Conservation (phyloP, 2,797 vertebrate genomes). For the Mus spretus region DNA sequence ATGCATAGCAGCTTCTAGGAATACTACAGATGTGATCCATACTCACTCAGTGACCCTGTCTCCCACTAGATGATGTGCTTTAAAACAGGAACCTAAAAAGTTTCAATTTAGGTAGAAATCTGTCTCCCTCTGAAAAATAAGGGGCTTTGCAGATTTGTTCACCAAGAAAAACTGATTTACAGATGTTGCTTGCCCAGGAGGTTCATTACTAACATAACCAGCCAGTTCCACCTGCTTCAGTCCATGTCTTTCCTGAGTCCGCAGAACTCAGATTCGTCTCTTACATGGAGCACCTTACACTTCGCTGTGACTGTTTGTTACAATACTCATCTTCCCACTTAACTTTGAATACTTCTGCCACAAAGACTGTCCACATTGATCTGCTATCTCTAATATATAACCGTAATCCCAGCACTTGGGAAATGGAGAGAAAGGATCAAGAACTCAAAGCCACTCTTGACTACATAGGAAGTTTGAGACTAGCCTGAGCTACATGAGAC, state of each 20-base stretch:
- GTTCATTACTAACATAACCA: not conserved
- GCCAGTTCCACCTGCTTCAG: not conserved
- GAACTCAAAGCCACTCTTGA: not conserved
- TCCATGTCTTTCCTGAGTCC: not conserved
- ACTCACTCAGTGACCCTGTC: not conserved
- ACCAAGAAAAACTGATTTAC: not conserved
- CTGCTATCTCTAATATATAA: not conserved
- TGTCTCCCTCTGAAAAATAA: not conserved
- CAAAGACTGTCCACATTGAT: not conserved
- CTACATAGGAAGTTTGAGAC: not conserved
- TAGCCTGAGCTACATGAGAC: not conserved
- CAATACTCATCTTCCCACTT: conserved; percentile 6
- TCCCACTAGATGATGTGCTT: not conserved
- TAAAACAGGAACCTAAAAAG: not conserved
- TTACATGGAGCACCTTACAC: not conserved
- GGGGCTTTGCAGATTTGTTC: not conserved
- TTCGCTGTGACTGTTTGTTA: not conserved
- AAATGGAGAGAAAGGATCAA: not conserved
- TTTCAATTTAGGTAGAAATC: not conserved
- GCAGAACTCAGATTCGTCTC: not conserved
- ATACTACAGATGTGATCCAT: not conserved
- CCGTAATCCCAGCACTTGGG: not conserved
- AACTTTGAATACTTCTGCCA: not conserved
- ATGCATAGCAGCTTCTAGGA: not conserved
- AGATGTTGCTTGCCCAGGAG: not conserved